These are phyloP conservation scores for Datnioides undecimradiatus DNA, from an alignment of 2,113 vertebrate genomes.

Conservation along the genomic window DNA sequence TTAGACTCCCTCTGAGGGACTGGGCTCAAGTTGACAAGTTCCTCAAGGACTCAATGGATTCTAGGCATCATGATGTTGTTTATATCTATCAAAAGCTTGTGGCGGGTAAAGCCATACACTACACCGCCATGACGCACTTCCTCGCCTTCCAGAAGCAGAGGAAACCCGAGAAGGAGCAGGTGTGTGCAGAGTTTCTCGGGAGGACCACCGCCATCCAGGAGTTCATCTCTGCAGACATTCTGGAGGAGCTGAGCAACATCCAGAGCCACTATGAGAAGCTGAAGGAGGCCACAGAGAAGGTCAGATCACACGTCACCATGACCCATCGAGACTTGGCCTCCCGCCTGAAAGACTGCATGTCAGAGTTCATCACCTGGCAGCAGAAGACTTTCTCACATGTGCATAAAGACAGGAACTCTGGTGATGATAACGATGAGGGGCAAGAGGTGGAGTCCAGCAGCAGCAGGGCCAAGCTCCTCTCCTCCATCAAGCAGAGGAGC, in stretches of 20 bases:
- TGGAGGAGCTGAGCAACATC: constrained; percentile 90
- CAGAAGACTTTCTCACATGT: constrained; percentile 77
- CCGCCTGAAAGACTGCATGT: constrained; percentile 79
- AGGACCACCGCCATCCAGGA: constrained; percentile 50
- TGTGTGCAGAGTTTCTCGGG: constrained; percentile 69
- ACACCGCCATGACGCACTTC: constrained; percentile 89
- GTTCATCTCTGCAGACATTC: constrained; percentile 56
- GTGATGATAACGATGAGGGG: not conserved
- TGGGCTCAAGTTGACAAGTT: constrained; percentile 88
- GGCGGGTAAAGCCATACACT: constrained; percentile 86
- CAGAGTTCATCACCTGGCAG: constrained; percentile 89
- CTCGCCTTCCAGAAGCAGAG: constrained; percentile 76
- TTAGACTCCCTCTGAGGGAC: constrained; percentile 89
- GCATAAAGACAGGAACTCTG: constrained; percentile 4
- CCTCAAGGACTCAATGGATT: constrained; percentile 84
- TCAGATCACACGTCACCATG: constrained; percentile 82
- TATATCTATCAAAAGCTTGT: constrained; percentile 88
- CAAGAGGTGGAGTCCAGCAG: constrained; percentile 31
- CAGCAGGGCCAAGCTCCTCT: constrained; percentile 87
- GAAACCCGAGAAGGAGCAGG: constrained; percentile 22
- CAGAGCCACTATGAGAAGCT: constrained; percentile 91
- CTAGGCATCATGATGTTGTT: constrained; percentile 89
- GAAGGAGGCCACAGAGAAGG: constrained; percentile 84
- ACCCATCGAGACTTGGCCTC: constrained; percentile 85
- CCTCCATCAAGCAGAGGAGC: constrained; percentile 89